These are phyloP conservation scores for Leptinotarsa peninsularis DNA, from an alignment of 2,888 invertebrate species.

Conservation along the genomic window DNA sequence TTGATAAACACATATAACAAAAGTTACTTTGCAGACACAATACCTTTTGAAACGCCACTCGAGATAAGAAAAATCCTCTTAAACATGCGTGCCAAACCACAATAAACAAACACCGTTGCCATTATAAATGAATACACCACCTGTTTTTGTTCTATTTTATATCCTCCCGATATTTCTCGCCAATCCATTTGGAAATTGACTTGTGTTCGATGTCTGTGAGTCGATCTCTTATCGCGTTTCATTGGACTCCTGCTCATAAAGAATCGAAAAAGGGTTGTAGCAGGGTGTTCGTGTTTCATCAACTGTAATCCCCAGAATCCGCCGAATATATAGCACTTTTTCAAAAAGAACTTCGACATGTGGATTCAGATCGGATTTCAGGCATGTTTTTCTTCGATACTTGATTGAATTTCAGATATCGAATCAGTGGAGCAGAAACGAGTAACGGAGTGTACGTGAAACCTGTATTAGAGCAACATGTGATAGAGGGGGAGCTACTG, in stretches of 20 bases:
- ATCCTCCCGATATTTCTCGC: background rate
- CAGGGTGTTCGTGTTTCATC: slow-evolving; percentile 13
- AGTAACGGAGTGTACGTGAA: background rate
- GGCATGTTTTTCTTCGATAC: background rate
- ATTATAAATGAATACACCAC: slow-evolving; percentile 9
- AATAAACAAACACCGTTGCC: background rate
- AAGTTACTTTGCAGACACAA: too few species aligned
- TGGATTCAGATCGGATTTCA: background rate
- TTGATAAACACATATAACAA: too few species aligned
- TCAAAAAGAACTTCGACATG: background rate
- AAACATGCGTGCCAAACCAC: background rate
- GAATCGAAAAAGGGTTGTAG: slow-evolving; percentile 12
- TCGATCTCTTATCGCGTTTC: background rate
- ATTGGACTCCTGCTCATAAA: slow-evolving; percentile 1
- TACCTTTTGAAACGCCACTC: background rate
- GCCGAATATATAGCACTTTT: background rate
- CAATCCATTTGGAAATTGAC: slow-evolving; percentile 9
- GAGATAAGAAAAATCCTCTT: background rate
- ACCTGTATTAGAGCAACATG: too few species aligned
- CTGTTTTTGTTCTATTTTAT: slow-evolving; percentile 1
- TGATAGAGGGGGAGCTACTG: too few species aligned
- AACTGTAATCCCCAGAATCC: slow-evolving; percentile 5
- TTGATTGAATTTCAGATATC: slow-evolving; percentile 3
- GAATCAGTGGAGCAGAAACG: background rate
- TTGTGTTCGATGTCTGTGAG: slow-evolving; percentile 8